Conservation (phyloP, 2,888 invertebrate species). For the Neocrepidodera transversa region DNA sequence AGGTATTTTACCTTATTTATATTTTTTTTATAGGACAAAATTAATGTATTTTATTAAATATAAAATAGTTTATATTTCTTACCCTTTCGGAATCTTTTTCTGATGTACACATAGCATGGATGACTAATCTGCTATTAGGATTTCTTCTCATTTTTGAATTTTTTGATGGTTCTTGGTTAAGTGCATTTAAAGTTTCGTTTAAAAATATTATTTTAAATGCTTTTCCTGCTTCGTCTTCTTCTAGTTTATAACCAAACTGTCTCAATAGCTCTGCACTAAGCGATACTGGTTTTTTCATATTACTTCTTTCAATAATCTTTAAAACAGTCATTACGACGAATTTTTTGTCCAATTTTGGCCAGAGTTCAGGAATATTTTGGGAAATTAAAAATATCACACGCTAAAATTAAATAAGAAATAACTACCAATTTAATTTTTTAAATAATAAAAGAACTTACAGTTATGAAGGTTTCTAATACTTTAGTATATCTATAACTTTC, state of each 20-base stretch:
- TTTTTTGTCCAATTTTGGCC: constrained; percentile 33
- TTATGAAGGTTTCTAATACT: constrained; percentile 46
- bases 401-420: constrained; percentile 31
- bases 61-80: too few relatives aligned
- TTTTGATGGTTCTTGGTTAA: constrained; percentile 27
- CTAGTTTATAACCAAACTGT: constrained; percentile 34
- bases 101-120: constrained; percentile 47
- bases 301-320: constrained; percentile 46
- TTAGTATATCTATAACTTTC: constrained; percentile 36
- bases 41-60: too few relatives aligned
- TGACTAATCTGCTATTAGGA: constrained; percentile 48
- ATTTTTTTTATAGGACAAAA: too few relatives aligned
- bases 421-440: too few relatives aligned
- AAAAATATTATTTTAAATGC: constrained; percentile 42
- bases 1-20: too few relatives aligned
- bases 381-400: constrained; percentile 36
- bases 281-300: constrained; percentile 48
- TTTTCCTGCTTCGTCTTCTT: constrained; percentile 32
- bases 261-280: constrained; percentile 40
- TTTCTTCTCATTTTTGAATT: constrained; percentile 46
- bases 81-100: constrained; percentile 43
- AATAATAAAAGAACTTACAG: constrained; percentile 38
- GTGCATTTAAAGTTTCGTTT: constrained; percentile 37
- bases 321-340: constrained; percentile 31
- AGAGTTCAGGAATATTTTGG: constrained; percentile 25